Conservation (phyloP, 2,113 vertebrate genomes). For the Todiramphus saurophagus region DNA sequence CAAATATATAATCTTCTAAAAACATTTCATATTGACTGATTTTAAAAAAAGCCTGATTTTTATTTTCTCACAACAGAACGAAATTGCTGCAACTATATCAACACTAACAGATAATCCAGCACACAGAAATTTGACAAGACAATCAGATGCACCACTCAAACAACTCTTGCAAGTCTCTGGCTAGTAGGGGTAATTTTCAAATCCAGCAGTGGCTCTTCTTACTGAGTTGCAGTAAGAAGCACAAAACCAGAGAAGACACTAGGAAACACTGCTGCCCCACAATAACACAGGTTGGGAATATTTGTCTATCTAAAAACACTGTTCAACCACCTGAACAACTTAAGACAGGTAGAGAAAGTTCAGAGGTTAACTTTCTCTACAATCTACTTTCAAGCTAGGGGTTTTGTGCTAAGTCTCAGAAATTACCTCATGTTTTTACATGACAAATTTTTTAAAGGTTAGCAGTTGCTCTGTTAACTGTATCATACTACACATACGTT, state of each 20-base stretch:
- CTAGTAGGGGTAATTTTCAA: neutral
- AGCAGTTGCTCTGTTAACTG: neutral
- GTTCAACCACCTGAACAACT: neutral
- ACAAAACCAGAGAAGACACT: neutral
- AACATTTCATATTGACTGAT: neutral
- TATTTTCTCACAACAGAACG: neutral
- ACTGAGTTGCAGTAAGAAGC: neutral
- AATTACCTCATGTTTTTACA: neutral
- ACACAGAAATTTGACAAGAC: neutral
- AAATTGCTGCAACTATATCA: neutral
- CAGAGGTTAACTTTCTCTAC: neutral
- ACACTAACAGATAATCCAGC: neutral
- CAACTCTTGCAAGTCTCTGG: neutral
- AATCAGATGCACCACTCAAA: neutral
- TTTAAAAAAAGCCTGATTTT: neutral
- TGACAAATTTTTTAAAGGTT: neutral
- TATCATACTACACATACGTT: neutral
- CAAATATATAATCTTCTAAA: neutral
- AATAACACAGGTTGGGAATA: neutral
- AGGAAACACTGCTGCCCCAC: neutral
- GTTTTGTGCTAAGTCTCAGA: neutral
- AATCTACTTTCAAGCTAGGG: neutral
- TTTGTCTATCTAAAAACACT: neutral
- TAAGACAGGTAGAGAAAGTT: neutral
- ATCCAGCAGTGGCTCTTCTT: neutral